These are phyloP conservation scores for Pseudochirops corinnae DNA, from an alignment of 2,797 vertebrate species.

Conservation along the genomic window DNA sequence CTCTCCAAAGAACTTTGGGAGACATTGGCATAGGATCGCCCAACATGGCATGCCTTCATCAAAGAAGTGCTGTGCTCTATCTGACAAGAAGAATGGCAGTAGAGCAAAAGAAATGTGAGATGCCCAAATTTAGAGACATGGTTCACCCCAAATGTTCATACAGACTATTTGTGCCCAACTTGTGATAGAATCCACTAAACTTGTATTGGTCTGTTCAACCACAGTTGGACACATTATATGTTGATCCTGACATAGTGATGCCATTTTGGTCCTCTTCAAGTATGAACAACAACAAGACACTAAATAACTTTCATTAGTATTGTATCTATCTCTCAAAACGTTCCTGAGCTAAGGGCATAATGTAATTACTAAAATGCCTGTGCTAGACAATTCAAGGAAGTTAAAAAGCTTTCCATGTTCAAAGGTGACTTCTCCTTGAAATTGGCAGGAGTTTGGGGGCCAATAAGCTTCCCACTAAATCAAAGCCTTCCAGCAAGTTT, in stretches of 20 bases:
- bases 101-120: not conserved
- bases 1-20: not conserved
- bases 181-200: accelerated
- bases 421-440: conserved; percentile 16
- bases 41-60: not conserved
- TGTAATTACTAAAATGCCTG: not conserved
- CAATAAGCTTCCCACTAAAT: conserved; percentile 7
- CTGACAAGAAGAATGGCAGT: not conserved
- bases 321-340: not conserved
- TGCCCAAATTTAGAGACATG: not conserved
- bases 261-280: not conserved
- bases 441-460: conserved; percentile 43
- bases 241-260: not conserved
- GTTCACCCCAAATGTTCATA: not conserved
- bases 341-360: not conserved
- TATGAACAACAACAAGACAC: not conserved
- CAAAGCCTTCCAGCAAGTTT: not conserved
- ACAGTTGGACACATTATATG: accelerated
- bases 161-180: not conserved
- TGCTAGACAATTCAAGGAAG: not conserved
- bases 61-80: not conserved
- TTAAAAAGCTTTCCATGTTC: not conserved
- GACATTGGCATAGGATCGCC: not conserved
- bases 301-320: not conserved
- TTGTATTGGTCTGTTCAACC: not conserved